phyloP scores from a whole-genome alignment of 2,888 invertebrate species.

The Thymelicus sylvestris region DNA sequence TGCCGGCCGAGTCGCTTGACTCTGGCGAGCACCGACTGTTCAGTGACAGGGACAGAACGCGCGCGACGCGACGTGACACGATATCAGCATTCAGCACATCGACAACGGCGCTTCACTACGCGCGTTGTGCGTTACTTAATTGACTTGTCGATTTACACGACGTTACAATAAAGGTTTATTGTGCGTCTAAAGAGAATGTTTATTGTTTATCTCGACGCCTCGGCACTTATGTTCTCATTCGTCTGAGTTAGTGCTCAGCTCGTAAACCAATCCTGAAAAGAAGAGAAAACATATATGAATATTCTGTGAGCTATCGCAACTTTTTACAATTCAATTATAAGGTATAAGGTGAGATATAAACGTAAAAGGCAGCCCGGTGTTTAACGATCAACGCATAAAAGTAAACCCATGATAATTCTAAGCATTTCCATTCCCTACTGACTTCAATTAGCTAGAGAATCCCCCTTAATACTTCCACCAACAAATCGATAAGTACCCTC shows the following conservation, averaged over 20 bases:
- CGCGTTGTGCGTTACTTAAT: conserved; percentile 59
- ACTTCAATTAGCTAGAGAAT: conserved; percentile 59
- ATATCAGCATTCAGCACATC: conserved; percentile 64
- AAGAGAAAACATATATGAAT: conserved; percentile 53
- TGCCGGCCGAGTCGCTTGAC: conserved; percentile 83
- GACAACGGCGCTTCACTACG: conserved; percentile 64
- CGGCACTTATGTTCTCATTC: conserved; percentile 69
- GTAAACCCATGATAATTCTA: conserved; percentile 48
- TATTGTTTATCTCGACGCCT: conserved; percentile 59
- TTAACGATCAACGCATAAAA: conserved; percentile 37
- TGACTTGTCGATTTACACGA: conserved; percentile 53
- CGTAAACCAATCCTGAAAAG: conserved; percentile 76
- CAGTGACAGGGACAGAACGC: conserved; percentile 75
- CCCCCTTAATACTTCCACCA: conserved; percentile 55
- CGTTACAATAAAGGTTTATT: conserved; percentile 50
- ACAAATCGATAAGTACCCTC: conserved; percentile 54
- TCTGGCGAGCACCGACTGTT: conserved; percentile 82
- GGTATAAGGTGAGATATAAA: conserved; percentile 17
- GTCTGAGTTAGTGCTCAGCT: conserved; percentile 66
- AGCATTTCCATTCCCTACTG: conserved; percentile 53
- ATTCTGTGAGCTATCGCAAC: conserved; percentile 8
- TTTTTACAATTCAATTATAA: conserved; percentile 25
- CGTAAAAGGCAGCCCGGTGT: conserved; percentile 57
- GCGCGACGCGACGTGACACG: conserved; percentile 72
- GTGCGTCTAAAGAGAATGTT: conserved; percentile 58